Evolutionary conservation across 2,797 vertebrate species (phyloP).

Genomic region (Centropyge bicolor): DNA sequence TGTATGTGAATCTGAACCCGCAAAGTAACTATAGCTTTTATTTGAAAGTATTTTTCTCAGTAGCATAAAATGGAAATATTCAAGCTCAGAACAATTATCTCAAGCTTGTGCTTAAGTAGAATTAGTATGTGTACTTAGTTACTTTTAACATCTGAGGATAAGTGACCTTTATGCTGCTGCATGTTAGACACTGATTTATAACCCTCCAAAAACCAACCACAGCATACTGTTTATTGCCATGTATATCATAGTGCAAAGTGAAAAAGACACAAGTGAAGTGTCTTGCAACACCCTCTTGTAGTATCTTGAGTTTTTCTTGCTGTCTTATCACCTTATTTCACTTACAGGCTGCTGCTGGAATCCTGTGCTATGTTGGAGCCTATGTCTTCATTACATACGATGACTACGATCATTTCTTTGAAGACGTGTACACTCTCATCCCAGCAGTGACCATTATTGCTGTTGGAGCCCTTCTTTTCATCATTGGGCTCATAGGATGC

Average conservation of each 20-base stretch:
- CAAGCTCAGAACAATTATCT: not conserved
- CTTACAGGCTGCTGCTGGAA: constrained; percentile 93
- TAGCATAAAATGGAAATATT: not conserved
- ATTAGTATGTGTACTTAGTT: no score
- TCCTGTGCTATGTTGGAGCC: constrained; percentile 95
- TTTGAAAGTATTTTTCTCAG: not conserved
- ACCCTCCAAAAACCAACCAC: not conserved
- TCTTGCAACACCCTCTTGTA: not conserved
- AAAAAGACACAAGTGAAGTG: not conserved
- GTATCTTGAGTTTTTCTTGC: not conserved
- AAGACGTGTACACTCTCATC: constrained; percentile 95
- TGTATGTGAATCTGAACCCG: not conserved
- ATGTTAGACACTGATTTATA: not conserved
- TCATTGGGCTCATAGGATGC: constrained; percentile 97
- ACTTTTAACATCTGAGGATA: not conserved
- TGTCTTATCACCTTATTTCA: not conserved
- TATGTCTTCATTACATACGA: constrained; percentile 98
- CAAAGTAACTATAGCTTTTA: not conserved
- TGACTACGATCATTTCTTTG: constrained; percentile 97
- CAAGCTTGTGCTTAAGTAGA: no score
- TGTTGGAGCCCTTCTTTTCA: constrained; percentile 93
- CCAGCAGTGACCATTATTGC: constrained; percentile 95
- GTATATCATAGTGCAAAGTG: not conserved
- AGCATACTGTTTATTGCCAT: not conserved
- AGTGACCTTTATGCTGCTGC: not conserved